Conservation (phyloP, 2,797 vertebrate species). For the Coendou prehensilis region DNA sequence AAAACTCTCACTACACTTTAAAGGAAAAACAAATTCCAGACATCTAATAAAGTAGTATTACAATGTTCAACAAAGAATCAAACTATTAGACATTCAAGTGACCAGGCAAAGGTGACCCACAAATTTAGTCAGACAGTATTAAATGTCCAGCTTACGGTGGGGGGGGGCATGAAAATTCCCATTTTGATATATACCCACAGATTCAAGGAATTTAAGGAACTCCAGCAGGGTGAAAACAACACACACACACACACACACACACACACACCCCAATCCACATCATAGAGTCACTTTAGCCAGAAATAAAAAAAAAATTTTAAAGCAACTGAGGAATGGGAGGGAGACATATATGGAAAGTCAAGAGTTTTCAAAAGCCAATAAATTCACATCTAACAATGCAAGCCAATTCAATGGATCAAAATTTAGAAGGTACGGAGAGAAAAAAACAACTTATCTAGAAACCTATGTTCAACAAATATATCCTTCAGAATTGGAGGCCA, state of each 20-base stretch:
- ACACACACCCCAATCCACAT: neutral
- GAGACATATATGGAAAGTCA: neutral
- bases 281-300: neutral
- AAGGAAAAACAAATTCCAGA: neutral
- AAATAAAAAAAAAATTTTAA: neutral
- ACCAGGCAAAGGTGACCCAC: neutral
- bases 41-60: neutral
- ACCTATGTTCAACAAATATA: neutral
- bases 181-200: neutral
- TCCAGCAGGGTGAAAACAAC: neutral
- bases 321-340: neutral
- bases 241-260: neutral
- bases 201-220: neutral
- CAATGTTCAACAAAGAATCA: neutral
- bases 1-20: neutral
- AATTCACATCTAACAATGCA: neutral
- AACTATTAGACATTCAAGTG: neutral
- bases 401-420: neutral
- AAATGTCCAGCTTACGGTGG: neutral
- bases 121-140: neutral
- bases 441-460: neutral
- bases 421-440: neutral
- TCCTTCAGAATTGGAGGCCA: neutral
- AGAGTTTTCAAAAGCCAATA: neutral
- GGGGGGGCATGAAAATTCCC: neutral